These are phyloP conservation scores for Phragmatobia fuliginosa DNA, from an alignment of 2,888 invertebrate species.

Conservation along the genomic window DNA sequence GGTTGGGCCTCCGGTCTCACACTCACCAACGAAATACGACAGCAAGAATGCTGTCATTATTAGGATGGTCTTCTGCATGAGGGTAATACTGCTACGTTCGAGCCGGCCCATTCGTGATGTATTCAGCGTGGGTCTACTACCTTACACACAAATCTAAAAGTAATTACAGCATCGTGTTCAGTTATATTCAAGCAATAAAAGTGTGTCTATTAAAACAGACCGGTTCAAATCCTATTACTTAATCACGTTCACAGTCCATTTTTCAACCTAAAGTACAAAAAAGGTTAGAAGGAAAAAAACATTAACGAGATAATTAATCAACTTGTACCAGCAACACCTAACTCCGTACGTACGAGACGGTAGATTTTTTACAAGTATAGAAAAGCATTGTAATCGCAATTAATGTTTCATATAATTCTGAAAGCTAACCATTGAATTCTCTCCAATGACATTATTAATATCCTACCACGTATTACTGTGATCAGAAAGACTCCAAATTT, in stretches of 20 bases:
- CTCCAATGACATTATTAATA: background rate
- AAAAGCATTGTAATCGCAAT: background rate
- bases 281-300: conserved; percentile 41
- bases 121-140: no score
- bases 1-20: no score
- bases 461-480: no score
- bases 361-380: conserved; percentile 32
- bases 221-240: conserved; percentile 19
- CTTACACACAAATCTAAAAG: conserved; percentile 4
- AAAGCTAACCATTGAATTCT: no score
- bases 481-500: no score
- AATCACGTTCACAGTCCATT: conserved; percentile 39
- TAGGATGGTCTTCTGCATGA: no score
- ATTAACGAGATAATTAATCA: conserved; percentile 64
- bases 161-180: background rate
- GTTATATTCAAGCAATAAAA: conserved; percentile 2
- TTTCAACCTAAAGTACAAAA: conserved; percentile 33
- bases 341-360: conserved; percentile 47
- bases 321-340: conserved; percentile 40
- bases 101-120: no score
- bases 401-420: conserved; percentile 6
- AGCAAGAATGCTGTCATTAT: no score
- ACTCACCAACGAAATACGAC: no score
- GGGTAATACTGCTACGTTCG: no score
- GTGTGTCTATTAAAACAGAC: conserved; percentile 12